These are phyloP conservation scores for Sinosuthora webbiana DNA, from an alignment of 2,113 vertebrate genomes.

Conservation along the genomic window DNA sequence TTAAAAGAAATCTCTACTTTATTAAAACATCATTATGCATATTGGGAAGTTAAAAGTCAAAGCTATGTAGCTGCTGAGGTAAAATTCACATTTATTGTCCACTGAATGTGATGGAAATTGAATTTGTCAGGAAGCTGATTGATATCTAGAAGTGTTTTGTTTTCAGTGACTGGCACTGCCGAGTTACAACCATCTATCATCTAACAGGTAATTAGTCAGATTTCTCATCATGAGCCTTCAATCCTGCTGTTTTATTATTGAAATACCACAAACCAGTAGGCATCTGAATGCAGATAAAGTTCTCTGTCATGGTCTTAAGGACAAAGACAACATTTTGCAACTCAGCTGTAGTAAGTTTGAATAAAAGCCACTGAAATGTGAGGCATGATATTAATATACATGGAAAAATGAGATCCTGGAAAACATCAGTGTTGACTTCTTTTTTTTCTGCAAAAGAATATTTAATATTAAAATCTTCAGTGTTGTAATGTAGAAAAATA, in stretches of 20 bases:
- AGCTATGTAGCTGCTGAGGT: slow-evolving; percentile 53
- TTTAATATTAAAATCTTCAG: not conserved
- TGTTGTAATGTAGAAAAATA: not conserved
- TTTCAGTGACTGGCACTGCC: slow-evolving; percentile 80
- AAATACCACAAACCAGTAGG: slow-evolving; percentile 80
- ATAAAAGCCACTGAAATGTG: slow-evolving; percentile 71
- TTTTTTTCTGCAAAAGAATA: not conserved
- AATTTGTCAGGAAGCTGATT: slow-evolving; percentile 80
- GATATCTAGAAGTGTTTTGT: slow-evolving; percentile 82
- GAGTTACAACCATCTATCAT: slow-evolving; percentile 83
- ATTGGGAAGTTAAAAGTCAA: slow-evolving; percentile 72
- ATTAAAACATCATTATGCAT: slow-evolving; percentile 73
- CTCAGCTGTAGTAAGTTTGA: slow-evolving; percentile 68
- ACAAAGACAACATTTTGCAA: slow-evolving; percentile 78
- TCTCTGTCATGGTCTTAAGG: slow-evolving; percentile 77
- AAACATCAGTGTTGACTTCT: not conserved
- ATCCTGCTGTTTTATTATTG: slow-evolving; percentile 85
- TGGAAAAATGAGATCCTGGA: slow-evolving; percentile 25
- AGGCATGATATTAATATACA: slow-evolving; percentile 10
- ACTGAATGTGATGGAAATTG: slow-evolving; percentile 77
- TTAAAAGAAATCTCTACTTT: slow-evolving; percentile 68
- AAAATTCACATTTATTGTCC: slow-evolving; percentile 77
- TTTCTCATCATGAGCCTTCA: slow-evolving; percentile 85
- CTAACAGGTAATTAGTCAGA: slow-evolving; percentile 83
- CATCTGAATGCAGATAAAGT: slow-evolving; percentile 80